Conservation (phyloP, 35 echinoderm and acorn worm species). For the Apostichopus californicus region DNA sequence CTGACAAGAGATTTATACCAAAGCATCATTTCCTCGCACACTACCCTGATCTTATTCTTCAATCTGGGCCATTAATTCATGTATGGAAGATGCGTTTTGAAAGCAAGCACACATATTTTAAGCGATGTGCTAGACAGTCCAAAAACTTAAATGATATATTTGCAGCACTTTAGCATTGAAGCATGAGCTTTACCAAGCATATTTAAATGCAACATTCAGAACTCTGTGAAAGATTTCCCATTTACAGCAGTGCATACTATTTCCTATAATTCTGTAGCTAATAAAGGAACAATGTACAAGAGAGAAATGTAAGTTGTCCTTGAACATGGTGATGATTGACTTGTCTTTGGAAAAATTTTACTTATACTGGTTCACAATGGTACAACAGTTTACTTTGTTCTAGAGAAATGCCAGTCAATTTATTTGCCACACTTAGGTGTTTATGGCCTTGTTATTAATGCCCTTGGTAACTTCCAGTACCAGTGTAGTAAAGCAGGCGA, state of each 20-base stretch:
- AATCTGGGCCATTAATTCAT: constrained; percentile 68
- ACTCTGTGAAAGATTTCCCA: not conserved
- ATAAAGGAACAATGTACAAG: not conserved
- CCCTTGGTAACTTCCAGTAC: not conserved
- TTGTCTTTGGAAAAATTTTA: not conserved
- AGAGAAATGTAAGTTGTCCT: not conserved
- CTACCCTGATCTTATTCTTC: constrained; percentile 59
- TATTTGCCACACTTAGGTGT: not conserved
- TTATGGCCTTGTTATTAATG: not conserved
- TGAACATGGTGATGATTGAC: no score
- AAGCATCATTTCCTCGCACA: constrained; percentile 58
- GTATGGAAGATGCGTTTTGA: constrained; percentile 72
- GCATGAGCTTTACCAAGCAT: constrained; percentile 55
- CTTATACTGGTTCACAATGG: no score
- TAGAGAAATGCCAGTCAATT: not conserved
- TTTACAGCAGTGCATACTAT: not conserved
- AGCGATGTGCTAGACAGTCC: constrained; percentile 21
- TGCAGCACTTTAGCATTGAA: constrained; percentile 38
- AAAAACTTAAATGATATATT: constrained; percentile 65
- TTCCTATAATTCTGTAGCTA: no score
- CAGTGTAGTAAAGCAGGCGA: not conserved
- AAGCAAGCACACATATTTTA: constrained; percentile 78
- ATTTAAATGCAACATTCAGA: constrained; percentile 15
- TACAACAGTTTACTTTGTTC: not conserved
- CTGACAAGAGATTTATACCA: constrained; percentile 41